Percentiles rank a stretch among this genome's conserved stretches.
Evolutionary conservation across 2,888 invertebrate species (phyloP).

Genomic region (Caenorhabditis sp.): DNA sequence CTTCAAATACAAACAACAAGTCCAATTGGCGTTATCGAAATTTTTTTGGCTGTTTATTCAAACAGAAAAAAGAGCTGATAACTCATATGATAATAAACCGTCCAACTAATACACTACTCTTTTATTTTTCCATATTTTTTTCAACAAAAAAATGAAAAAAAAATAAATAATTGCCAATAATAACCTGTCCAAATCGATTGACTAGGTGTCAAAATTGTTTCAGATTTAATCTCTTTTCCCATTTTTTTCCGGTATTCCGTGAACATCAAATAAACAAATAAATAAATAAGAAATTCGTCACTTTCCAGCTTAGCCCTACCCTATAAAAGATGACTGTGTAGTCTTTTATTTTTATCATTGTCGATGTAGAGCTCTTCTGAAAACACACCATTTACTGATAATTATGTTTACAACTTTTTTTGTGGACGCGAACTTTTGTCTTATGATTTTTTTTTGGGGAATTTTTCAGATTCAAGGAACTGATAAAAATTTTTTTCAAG

Average conservation of each 20-base stretch:
- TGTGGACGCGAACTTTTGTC: too few species aligned
- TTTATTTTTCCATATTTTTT: neutral
- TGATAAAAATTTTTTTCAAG: too few species aligned
- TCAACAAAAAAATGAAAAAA: conserved; percentile 11
- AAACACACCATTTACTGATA: too few species aligned
- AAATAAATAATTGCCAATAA: neutral
- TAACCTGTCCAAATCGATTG: neutral
- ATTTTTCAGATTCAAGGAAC: too few species aligned
- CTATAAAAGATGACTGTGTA: neutral
- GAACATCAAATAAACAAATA: neutral
- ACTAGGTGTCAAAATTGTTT: neutral
- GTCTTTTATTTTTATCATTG: too few species aligned
- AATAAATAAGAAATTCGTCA: conserved; percentile 11
- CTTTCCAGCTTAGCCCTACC: neutral
- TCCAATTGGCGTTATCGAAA: neutral
- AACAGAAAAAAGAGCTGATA: too few species aligned
- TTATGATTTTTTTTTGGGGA: too few species aligned
- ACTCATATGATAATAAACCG: too few species aligned
- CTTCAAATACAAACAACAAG: neutral
- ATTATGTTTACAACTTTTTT: too few species aligned
- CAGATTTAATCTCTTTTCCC: neutral
- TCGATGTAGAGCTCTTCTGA: too few species aligned
- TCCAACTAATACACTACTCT: too few species aligned
- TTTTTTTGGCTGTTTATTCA: neutral
- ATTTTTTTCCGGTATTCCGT: neutral